Conservation (phyloP, 2,797 vertebrate genomes). For the Lycodopsis pacificus region DNA sequence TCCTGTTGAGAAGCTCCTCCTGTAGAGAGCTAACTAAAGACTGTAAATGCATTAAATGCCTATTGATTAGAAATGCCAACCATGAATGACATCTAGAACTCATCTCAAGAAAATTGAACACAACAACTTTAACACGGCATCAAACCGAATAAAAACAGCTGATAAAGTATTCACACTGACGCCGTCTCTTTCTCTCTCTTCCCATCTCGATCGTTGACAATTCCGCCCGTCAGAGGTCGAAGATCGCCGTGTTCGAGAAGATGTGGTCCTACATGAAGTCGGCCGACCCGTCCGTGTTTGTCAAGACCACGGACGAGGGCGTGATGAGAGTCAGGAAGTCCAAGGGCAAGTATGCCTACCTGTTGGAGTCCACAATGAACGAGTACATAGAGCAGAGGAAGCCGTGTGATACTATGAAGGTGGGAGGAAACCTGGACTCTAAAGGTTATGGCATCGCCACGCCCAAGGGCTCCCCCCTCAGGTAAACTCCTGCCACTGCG, state of each 20-base stretch:
- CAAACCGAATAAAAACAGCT: not conserved
- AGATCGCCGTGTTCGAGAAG: conserved; percentile 99
- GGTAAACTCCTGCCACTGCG: conserved; percentile 84
- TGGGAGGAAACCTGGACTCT: conserved; percentile 99
- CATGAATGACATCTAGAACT: not conserved
- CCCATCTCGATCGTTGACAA: not conserved
- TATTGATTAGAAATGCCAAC: not conserved
- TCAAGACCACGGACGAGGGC: conserved; percentile 97
- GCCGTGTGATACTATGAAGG: conserved; percentile 99
- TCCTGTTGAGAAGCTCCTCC: not conserved
- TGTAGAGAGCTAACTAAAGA: not conserved
- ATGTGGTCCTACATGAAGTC: conserved; percentile 99
- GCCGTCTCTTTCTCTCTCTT: conserved; percentile 1
- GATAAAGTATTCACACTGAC: conserved; percentile 16
- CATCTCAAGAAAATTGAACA: not conserved
- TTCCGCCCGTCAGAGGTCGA: conserved; percentile 89
- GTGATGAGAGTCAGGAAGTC: conserved; percentile 97
- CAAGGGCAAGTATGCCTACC: conserved; percentile 98
- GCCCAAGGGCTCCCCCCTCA: conserved; percentile 96
- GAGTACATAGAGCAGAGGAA: conserved; percentile 99
- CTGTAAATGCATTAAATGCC: not conserved
- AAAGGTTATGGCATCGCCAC: conserved; percentile 99
- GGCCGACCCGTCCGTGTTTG: conserved; percentile 97
- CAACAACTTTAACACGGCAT: not conserved
- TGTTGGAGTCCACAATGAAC: conserved; percentile 99